A percentile compares a stretch with the other conserved stretches of the same genome.
These are phyloP conservation scores for Drosophila sp. DNA, from an alignment of 1,140 invertebrate genomes.

Conservation along the genomic window DNA sequence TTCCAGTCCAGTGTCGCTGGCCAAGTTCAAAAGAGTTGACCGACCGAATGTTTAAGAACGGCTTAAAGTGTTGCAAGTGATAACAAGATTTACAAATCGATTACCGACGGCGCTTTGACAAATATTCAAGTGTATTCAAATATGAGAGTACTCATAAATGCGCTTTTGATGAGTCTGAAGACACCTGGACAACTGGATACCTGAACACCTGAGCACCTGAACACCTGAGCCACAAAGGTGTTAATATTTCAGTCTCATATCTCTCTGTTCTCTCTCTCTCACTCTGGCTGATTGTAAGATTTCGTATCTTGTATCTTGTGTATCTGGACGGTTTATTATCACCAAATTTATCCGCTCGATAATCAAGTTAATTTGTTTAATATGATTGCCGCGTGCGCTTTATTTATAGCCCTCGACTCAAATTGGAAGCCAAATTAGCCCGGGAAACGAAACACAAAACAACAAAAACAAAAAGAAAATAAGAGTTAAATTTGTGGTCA, in stretches of 20 bases:
- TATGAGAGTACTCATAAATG: conserved; percentile 9
- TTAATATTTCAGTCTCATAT: too few species aligned
- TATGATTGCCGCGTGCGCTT: conserved; percentile 68
- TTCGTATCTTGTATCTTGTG: conserved; percentile 3
- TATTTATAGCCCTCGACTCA: conserved; percentile 59
- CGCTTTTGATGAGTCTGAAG: conserved; percentile 27
- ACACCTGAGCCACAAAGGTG: conserved; percentile 38
- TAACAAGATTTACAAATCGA: conserved; percentile 83
- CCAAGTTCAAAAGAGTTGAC: conserved; percentile 65
- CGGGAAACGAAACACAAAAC: conserved; percentile 10
- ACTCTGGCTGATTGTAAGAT: not conserved
- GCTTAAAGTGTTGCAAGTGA: conserved; percentile 67
- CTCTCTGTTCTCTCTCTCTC: not conserved
- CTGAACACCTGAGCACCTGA: conserved; percentile 7
- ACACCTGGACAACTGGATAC: conserved; percentile 25
- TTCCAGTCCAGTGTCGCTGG: not conserved
- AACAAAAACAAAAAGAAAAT: conserved; percentile 29
- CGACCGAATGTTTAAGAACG: conserved; percentile 67
- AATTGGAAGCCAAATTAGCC: conserved; percentile 33
- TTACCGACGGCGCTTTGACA: conserved; percentile 68
- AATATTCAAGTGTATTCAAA: conserved; percentile 46
- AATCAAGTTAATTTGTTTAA: conserved; percentile 78
- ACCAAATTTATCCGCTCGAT: conserved; percentile 55
- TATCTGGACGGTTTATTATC: conserved; percentile 27
- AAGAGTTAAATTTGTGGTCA: conserved; percentile 27